Evolutionary conservation across 2,113 vertebrate genomes (phyloP), one percentile per base, ranked within the genome.

Genomic region (Copsychus sechellarum): DNA sequence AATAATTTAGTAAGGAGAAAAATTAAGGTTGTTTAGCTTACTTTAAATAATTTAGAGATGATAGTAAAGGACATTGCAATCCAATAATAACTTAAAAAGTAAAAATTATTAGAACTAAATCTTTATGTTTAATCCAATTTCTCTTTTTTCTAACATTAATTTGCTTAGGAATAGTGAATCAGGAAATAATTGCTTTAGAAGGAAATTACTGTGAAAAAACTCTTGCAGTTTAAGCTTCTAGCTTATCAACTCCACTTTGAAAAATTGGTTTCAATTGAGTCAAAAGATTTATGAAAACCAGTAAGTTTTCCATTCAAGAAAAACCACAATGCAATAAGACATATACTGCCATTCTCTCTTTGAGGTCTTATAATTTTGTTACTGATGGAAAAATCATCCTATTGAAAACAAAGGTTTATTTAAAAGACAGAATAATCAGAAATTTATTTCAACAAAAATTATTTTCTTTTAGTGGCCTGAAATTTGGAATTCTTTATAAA

Each of bases 31-130:
- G 67, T 76, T 95, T 86, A 86, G 24, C 79, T 97, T 95, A 31
- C 61, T 94, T 97, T 97, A 96, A 98, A 97, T 97, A 96, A 98
- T 98, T 97, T 96, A 98, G 25, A 76, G 54, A 36, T 58, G 33
- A 87, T 67, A 90, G 50, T 80, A 93, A 95, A 93, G 48, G 78
- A 61, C 48, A 82, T n/a, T 70, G 28, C 90, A 94, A 94, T 88
- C 78, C 43, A 91, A 67, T 13, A 61, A 85, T 62, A 69, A 88
- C 82, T 51, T 81, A 34, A 85, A 78, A 50, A 91, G 14, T 65
- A 86, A 94, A 87, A 97, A 82, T 77, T 86, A 84, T 40, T 61
- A 22, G 42, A 60, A 82, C 48, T 79, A 70, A 76, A 76, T 82
- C 33, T 89, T 92, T 45, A 69, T 88, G 42, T 81, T 94, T 93